Conservation (phyloP, 2,888 invertebrate species). For the Aromia moschata region DNA sequence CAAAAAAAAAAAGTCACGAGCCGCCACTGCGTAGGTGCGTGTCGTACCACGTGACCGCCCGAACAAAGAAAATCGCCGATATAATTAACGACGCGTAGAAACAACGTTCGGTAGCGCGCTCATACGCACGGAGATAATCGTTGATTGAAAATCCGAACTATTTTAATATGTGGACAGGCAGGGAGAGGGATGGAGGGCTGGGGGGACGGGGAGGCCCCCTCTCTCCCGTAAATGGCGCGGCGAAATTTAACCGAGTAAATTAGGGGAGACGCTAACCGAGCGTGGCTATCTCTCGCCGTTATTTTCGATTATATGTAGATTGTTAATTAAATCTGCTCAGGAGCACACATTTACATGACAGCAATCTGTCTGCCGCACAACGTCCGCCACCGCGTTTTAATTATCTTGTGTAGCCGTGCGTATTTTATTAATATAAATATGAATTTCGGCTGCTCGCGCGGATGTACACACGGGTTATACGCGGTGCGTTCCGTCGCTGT, state of each 20-base stretch:
- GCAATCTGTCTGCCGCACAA: slow-evolving; percentile 63
- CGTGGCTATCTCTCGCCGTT: slow-evolving; percentile 61
- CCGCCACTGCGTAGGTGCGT: too few species aligned
- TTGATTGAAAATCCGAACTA: slow-evolving; percentile 25
- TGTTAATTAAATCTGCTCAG: slow-evolving; percentile 64
- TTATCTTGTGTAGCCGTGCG: slow-evolving; percentile 62
- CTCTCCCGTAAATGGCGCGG: slow-evolving; percentile 39
- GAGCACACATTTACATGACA: slow-evolving; percentile 64
- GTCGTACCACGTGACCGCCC: too few species aligned
- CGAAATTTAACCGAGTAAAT: slow-evolving; percentile 49
- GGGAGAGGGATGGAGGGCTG: too few species aligned
- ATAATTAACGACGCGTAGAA: not conserved
- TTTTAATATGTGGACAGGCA: slow-evolving; percentile 24
- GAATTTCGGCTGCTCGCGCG: slow-evolving; percentile 31
- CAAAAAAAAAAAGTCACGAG: too few species aligned
- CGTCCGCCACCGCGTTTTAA: slow-evolving; percentile 58
- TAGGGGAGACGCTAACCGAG: slow-evolving; percentile 57
- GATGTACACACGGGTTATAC: not conserved
- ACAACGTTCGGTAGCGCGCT: not conserved
- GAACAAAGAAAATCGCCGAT: not conserved
- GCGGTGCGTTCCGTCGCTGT: too few species aligned
- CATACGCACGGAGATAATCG: slow-evolving; percentile 16
- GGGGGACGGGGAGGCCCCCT: too few species aligned
- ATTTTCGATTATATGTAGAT: slow-evolving; percentile 64
- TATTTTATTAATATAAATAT: slow-evolving; percentile 61